Base-by-base conservation (phyloP, 2,888 invertebrate species). In the Leuctra nigra region DNA sequence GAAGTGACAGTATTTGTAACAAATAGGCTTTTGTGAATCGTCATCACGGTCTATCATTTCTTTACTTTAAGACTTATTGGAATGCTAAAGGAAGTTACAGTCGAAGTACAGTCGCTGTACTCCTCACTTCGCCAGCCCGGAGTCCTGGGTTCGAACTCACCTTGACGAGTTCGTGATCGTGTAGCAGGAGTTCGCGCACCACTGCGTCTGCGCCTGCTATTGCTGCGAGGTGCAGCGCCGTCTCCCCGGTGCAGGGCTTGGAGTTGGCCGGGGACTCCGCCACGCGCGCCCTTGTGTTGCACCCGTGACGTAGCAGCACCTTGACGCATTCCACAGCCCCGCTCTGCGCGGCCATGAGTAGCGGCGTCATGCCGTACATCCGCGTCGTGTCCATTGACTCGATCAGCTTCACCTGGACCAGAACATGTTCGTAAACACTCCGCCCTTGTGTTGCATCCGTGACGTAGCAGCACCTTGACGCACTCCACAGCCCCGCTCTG, bases 331-430 rank as follows among this genome's bases (percentile, higher is more conserved):
- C 68, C 1, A 66, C 58, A 55, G 73, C 68, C 53, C 81, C 80
- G 61, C 76, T 74, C 9, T 70, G 70, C 3, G 80, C 80, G 55
- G 84, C 83, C 48, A 78, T 70, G 66, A 79, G 77, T 61, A 78
- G 67, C 2, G 77, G 76, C 2, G 76, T 77, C 59, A 75, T 73
- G 2, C 77, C 78, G 63, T 71, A 69, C 4, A 9, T 16, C 11
- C 50, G 4, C 61, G 66, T 71, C 13, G 69, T 61, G 52, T 39
- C 54, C 41, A 48, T 61, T 3, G 47, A 36, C 38, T 54, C 48
- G 20, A 57, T 35, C 6, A 57, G 57, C 4, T 23, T 29, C 1
- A 22, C 39, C n/a, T n/a, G n/a, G n/a, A n/a, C n/a, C n/a, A n/a
- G n/a, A n/a, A n/a, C n/a, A n/a, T n/a, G n/a, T n/a, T n/a, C n/a